Evolutionary conservation across 2,888 invertebrate species (phyloP).

Genomic region (Diarsia dahlii): DNA sequence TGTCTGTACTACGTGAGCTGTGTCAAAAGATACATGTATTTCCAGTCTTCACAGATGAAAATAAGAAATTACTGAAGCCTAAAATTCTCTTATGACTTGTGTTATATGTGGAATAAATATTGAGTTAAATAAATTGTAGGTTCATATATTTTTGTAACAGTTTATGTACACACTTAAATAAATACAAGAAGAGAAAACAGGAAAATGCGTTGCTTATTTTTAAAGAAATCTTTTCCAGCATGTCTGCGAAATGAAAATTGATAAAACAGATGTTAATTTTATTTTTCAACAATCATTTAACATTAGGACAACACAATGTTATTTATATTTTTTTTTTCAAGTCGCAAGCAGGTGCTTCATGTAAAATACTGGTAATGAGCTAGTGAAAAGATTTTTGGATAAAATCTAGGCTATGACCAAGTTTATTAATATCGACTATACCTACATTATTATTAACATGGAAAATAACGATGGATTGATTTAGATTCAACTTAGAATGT

Average conservation of each 20-base stretch:
- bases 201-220: neutral
- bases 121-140: neutral
- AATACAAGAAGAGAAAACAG: neutral
- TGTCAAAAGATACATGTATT: conserved; percentile 20
- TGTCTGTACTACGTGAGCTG: conserved; percentile 44
- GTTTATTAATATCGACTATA: neutral
- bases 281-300: neutral
- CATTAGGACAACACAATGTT: neutral
- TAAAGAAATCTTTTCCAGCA: neutral
- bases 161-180: neutral
- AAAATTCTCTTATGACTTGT: conserved; percentile 6
- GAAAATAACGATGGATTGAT: neutral
- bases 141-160: neutral
- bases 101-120: neutral
- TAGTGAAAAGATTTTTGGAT: too few relatives aligned
- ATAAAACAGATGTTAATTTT: neutral
- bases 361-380: too few relatives aligned
- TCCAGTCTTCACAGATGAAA: conserved; percentile 2
- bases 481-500: too few relatives aligned
- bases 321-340: neutral
- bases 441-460: neutral
- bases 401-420: too few relatives aligned
- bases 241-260: neutral
- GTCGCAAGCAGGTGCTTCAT: neutral
- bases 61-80: conserved; percentile 7